A percentile compares a stretch with the other conserved stretches of the same genome.
Evolutionary conservation across 2,113 vertebrate genomes (phyloP).

Genomic region (Picathartes gymnocephalus): DNA sequence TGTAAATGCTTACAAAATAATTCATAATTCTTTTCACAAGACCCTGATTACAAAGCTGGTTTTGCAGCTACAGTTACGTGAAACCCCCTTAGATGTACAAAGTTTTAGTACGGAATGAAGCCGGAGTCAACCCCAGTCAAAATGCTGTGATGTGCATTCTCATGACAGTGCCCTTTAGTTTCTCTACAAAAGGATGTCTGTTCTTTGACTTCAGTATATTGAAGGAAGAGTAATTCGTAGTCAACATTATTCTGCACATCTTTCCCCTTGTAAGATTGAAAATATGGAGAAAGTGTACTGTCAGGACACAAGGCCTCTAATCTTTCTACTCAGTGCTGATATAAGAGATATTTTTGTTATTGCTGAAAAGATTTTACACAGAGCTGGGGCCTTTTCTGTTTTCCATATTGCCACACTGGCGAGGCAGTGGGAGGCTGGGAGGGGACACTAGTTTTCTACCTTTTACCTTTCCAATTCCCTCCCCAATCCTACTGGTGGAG

Average conservation of each 20-base stretch:
- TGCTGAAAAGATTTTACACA: background rate
- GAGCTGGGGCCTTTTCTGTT: background rate
- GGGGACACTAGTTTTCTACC: background rate
- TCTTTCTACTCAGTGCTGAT: background rate
- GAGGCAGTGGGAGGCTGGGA: background rate
- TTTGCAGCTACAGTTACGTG: background rate
- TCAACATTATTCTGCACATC: background rate
- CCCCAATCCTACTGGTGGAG: background rate
- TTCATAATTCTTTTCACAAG: background rate
- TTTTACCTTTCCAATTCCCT: background rate
- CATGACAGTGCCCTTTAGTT: background rate
- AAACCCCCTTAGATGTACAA: background rate
- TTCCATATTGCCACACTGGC: background rate
- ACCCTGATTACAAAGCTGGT: background rate
- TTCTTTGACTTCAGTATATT: background rate
- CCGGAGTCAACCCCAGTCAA: background rate
- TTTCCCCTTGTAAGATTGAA: background rate
- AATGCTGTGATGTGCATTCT: background rate
- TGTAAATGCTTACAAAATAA: background rate
- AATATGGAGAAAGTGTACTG: background rate
- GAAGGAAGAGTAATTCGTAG: background rate
- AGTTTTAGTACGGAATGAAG: background rate
- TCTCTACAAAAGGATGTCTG: background rate
- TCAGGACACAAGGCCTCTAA: background rate
- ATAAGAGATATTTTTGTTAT: background rate